phyloP scores from a whole-genome alignment of 2,888 invertebrate genomes.

The Athalia cordata region DNA sequence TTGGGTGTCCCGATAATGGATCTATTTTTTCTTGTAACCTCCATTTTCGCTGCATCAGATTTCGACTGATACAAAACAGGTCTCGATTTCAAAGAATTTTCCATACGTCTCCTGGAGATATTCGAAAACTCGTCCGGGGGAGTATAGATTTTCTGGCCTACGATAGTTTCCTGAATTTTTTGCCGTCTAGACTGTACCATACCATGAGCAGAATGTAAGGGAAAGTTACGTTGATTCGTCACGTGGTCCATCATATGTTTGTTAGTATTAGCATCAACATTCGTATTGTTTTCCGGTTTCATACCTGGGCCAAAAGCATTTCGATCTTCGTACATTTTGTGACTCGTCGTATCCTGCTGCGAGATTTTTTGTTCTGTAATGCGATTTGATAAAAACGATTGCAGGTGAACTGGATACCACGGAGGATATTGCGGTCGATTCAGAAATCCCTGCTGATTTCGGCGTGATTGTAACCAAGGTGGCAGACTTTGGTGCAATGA shows the following conservation, averaged over 20 bases:
- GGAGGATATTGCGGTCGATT: background rate
- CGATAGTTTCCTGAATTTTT: background rate
- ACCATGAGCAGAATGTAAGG: too few relatives aligned
- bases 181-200: too few relatives aligned
- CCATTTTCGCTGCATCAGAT: background rate
- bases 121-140: background rate
- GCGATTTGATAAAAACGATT: background rate
- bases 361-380: background rate
- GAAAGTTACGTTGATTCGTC: too few relatives aligned
- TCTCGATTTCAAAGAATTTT: background rate
- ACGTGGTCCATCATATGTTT: too few relatives aligned
- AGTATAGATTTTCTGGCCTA: background rate
- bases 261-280: too few relatives aligned
- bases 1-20: slow-evolving; percentile 20
- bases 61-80: background rate
- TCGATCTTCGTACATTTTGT: background rate
- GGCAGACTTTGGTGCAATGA: background rate
- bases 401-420: background rate
- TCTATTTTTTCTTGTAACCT: slow-evolving; percentile 1
- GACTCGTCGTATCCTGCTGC: background rate
- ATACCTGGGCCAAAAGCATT: too few relatives aligned
- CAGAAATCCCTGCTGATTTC: background rate
- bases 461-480: background rate
- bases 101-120: background rate
- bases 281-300: too few relatives aligned